Conservation (phyloP, 2,797 vertebrate genomes). For the Aselliscus stoliczkanus region DNA sequence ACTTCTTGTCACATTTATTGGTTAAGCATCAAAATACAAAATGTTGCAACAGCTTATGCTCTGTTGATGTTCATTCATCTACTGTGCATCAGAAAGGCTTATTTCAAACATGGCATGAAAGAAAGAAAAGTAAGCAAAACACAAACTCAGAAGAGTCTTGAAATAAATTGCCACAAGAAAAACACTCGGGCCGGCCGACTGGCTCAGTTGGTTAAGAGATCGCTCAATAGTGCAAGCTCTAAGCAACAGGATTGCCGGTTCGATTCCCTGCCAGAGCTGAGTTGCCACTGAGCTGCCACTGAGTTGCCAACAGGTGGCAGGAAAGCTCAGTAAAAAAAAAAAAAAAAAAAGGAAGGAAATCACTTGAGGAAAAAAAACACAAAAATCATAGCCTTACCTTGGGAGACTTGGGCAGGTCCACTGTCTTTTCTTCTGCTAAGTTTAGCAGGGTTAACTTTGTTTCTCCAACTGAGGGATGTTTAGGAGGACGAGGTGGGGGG, state of each 20-base stretch:
- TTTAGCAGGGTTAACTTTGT: slow-evolving; percentile 46
- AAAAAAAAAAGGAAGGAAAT: too few relatives aligned
- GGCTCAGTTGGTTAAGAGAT: too few relatives aligned
- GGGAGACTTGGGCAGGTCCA: slow-evolving; percentile 49
- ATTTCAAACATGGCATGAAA: slow-evolving; percentile 31
- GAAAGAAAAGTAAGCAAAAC: slow-evolving; percentile 47
- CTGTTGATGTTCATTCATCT: slow-evolving; percentile 23
- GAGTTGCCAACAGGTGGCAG: too few relatives aligned
- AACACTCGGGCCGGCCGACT: too few relatives aligned
- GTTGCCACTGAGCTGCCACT: too few relatives aligned
- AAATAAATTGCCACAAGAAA: neutral
- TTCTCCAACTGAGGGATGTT: slow-evolving; percentile 77
- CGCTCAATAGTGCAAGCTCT: too few relatives aligned
- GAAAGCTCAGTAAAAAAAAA: too few relatives aligned
- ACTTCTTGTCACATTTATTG: slow-evolving; percentile 51
- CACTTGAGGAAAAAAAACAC: neutral
- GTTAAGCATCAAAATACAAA: slow-evolving; percentile 60
- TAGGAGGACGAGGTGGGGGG: slow-evolving; percentile 89
- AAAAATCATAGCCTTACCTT: slow-evolving; percentile 77
- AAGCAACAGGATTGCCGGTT: too few relatives aligned
- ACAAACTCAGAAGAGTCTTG: neutral
- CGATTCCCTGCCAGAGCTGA: too few relatives aligned
- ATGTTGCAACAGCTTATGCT: slow-evolving; percentile 14
- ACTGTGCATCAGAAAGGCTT: neutral
- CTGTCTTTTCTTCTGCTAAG: slow-evolving; percentile 15